These are phyloP conservation scores for Drosophila heteroneura DNA, from an alignment of 2,888 invertebrate species.

Conservation along the genomic window DNA sequence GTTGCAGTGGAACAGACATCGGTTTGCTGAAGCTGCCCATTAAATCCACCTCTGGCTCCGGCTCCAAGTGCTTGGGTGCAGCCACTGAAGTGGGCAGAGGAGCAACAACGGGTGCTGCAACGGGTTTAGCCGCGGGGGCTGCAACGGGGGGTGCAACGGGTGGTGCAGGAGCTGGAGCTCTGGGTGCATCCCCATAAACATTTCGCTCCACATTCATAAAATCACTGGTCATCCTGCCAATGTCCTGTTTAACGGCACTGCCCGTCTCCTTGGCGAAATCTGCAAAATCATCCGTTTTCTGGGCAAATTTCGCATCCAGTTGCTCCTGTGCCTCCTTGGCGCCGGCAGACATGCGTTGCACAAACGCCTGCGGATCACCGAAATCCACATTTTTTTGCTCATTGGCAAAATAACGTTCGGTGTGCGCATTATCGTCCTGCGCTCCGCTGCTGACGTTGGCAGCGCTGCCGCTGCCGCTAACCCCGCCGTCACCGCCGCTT, in stretches of 20 bases:
- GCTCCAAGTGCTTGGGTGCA: conserved; percentile 31
- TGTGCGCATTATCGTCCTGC: conserved; percentile 82
- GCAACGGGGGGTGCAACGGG: background rate
- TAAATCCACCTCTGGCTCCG: conserved; percentile 50
- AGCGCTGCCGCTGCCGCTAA: conserved; percentile 5
- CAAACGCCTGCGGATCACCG: conserved; percentile 79
- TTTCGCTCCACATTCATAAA: conserved; percentile 83
- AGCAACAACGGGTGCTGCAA: background rate
- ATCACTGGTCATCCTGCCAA: conserved; percentile 77
- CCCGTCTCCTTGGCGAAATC: conserved; percentile 72
- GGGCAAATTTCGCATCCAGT: conserved; percentile 83
- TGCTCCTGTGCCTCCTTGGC: conserved; percentile 82
- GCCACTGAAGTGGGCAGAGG: conserved; percentile 11
- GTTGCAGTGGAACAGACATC: conserved; percentile 55
- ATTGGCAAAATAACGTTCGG: conserved; percentile 82
- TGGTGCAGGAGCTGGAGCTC: conserved; percentile 12
- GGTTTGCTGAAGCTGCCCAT: conserved; percentile 63
- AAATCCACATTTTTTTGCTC: conserved; percentile 82
- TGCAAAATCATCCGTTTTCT: conserved; percentile 74
- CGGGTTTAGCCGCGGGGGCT: background rate
- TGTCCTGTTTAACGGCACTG: conserved; percentile 67
- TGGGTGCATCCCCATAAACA: conserved; percentile 51
- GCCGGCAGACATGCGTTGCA: conserved; percentile 81
- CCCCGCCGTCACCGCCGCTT: conserved; percentile 18
- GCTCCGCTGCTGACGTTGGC: conserved; percentile 64